These are phyloP conservation scores for Ectropis grisescens DNA, from an alignment of 1,140 invertebrate species.

Conservation along the genomic window DNA sequence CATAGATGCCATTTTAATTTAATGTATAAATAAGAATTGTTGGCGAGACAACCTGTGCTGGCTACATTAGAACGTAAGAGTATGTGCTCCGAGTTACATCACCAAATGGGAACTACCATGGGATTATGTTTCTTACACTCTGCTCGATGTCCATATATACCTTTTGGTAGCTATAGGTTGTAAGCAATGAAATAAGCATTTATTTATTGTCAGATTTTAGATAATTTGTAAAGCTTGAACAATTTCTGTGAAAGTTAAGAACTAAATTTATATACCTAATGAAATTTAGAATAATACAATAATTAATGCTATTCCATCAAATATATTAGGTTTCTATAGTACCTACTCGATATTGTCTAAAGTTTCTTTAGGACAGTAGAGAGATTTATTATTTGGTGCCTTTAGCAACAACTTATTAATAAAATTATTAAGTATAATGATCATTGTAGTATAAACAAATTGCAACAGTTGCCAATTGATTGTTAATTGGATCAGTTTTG, in stretches of 20 bases:
- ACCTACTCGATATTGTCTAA: too few relatives aligned
- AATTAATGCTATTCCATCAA: too few relatives aligned
- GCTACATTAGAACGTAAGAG: constrained; percentile 3
- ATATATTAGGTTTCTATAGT: too few relatives aligned
- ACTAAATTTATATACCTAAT: too few relatives aligned
- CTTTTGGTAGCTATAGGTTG: not conserved
- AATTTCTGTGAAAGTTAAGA: too few relatives aligned
- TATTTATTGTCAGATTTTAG: too few relatives aligned
- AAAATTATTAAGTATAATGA: not conserved
- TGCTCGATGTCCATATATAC: not conserved
- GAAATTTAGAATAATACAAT: too few relatives aligned
- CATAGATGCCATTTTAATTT: constrained; percentile 53
- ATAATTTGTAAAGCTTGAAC: too few relatives aligned
- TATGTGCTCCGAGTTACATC: not conserved
- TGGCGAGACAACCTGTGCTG: constrained; percentile 21
- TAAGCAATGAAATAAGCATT: not conserved
- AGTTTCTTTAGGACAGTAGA: too few relatives aligned
- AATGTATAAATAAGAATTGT: constrained; percentile 17
- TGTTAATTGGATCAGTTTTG: too few relatives aligned
- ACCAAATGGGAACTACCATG: not conserved
- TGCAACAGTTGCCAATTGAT: too few relatives aligned
- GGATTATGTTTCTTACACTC: not conserved
- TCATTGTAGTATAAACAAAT: not conserved
- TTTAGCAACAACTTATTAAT: not conserved
- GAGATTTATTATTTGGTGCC: too few relatives aligned